Evolutionary conservation across 2,797 vertebrate genomes (phyloP).

Genomic region (Cheirogaleus major): DNA sequence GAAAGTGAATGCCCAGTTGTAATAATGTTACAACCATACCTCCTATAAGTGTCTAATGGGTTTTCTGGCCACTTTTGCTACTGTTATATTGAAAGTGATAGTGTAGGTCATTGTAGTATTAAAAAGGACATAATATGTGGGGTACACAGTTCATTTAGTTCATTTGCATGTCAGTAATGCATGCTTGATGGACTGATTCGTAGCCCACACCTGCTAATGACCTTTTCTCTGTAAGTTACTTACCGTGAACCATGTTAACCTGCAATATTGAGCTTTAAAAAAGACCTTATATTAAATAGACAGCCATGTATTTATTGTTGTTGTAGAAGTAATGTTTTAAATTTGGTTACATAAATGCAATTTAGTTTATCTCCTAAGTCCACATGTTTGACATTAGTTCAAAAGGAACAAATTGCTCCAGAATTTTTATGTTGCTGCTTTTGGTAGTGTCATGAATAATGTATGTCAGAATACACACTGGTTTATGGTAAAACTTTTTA

Average conservation of each 20-base stretch:
- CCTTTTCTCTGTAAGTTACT: constrained; percentile 8
- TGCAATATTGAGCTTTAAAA: constrained; percentile 20
- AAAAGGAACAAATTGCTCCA: not conserved
- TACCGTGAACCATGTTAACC: not conserved
- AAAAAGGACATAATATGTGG: not conserved
- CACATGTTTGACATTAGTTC: not conserved
- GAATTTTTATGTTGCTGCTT: constrained; percentile 33
- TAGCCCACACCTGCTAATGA: not conserved
- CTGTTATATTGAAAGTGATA: not conserved
- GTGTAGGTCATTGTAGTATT: not conserved
- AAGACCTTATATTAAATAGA: not conserved
- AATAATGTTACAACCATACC: not conserved
- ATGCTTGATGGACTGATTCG: not conserved
- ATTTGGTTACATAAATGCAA: not conserved
- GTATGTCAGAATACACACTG: not conserved
- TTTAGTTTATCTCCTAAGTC: not conserved
- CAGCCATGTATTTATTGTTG: not conserved
- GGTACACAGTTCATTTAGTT: not conserved
- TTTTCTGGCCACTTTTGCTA: constrained; percentile 30
- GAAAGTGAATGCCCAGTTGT: not conserved
- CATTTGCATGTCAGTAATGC: not conserved
- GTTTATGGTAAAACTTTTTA: not conserved
- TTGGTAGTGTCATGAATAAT: not conserved
- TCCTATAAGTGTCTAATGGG: not conserved
- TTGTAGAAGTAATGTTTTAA: not conserved